Evolutionary conservation across 2,113 vertebrate species (phyloP).

Genomic region (Ammodytes marinus): DNA sequence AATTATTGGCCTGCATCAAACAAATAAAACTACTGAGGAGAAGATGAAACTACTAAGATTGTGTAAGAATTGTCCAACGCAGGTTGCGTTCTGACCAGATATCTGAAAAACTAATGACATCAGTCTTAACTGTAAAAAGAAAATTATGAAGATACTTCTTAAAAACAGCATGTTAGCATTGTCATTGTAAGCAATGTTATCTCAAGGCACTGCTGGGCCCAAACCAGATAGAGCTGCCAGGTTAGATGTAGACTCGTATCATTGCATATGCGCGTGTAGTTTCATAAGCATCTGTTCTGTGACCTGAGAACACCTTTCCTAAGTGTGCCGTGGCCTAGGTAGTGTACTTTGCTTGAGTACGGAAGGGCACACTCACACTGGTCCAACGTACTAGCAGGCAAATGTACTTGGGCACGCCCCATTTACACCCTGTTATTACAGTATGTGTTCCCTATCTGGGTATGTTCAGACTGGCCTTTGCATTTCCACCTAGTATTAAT

Average conservation of each 20-base stretch:
- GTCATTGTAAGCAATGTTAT: background rate
- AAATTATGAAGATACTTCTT: background rate
- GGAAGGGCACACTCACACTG: too few species aligned
- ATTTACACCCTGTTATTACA: background rate
- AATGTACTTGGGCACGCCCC: too few species aligned
- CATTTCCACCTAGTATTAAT: background rate
- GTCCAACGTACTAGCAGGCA: too few species aligned
- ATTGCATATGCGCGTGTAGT: too few species aligned
- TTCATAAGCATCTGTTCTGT: too few species aligned
- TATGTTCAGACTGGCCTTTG: background rate
- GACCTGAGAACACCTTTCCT: too few species aligned
- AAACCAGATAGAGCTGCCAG: background rate
- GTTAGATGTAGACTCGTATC: background rate
- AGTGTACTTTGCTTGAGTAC: too few species aligned
- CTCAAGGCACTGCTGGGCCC: background rate
- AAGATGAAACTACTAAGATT: background rate
- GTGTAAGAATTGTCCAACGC: background rate
- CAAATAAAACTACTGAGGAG: background rate
- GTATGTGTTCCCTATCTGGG: background rate
- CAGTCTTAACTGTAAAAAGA: background rate
- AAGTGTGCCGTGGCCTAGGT: too few species aligned
- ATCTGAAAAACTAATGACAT: background rate
- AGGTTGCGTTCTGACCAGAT: background rate
- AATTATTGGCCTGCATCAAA: background rate
- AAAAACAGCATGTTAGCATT: background rate